These are phyloP conservation scores for Strongylocentrotus purpuratus DNA, from an alignment of 35 echinoderm and acorn worm species.

Conservation along the genomic window DNA sequence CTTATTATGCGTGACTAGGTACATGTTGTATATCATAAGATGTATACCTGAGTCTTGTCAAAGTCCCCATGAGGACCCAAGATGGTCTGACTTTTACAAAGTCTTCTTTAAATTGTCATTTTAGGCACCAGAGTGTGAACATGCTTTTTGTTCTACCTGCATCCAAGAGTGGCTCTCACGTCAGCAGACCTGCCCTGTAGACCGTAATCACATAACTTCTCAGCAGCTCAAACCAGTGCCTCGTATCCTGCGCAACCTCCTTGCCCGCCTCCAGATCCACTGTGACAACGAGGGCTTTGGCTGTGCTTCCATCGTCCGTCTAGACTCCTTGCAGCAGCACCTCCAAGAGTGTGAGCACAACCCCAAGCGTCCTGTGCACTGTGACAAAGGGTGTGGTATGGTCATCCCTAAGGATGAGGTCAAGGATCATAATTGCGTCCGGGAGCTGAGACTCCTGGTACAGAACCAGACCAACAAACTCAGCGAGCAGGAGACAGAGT, in stretches of 20 bases:
- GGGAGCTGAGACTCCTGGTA: conserved; percentile 78
- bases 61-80: no score
- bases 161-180: conserved; percentile 91
- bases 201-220: conserved; percentile 83
- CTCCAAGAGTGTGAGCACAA: conserved; percentile 94
- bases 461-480: conserved; percentile 79
- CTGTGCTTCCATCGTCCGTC: conserved; percentile 77
- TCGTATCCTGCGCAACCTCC: conserved; percentile 88
- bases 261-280: conserved; percentile 81
- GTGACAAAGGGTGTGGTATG: conserved; percentile 87
- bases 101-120: not conserved
- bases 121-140: conserved; percentile 95
- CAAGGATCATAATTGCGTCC: conserved; percentile 89
- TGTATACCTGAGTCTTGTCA: no score
- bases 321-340: conserved; percentile 83
- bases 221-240: conserved; percentile 94
- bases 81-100: no score
- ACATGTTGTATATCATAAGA: no score
- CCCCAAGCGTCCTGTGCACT: conserved; percentile 94
- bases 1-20: no score
- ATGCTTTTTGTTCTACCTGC: conserved; percentile 92
- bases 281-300: conserved; percentile 92
- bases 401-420: conserved; percentile 98
- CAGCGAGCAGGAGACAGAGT: conserved; percentile 65
- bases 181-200: conserved; percentile 92